Evolutionary conservation across 2,888 invertebrate genomes (phyloP), one percentile per base, ranked within the genome.

Genomic region (Helicoverpa assulta): DNA sequence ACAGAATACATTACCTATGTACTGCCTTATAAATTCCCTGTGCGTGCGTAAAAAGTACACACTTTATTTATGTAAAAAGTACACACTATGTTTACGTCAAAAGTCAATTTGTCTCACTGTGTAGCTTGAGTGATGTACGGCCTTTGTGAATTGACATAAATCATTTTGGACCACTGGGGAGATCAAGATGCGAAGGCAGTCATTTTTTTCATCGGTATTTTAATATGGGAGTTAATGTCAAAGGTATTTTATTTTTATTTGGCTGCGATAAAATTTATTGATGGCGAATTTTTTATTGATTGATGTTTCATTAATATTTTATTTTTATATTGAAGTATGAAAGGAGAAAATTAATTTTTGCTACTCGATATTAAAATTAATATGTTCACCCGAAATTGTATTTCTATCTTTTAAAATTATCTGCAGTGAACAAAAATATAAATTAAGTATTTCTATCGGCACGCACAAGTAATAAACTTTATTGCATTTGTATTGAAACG

Each of bases 71-170:
- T 73, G 86, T 83, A 26, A 26, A 84, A 83, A 78, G 73, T 69
- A 81, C 80, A 72, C 76, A 78, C 81, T 86, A 83, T 85, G 79
- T 85, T 82, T 77, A 78, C 74, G 86, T 83, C 86, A 79, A 73
- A 73, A 78, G 86, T 80, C 84, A 84, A 87, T 88, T 88, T 86
- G 83, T 86, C 85, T 80, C 82, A 73, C 74, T 81, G 62, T 83
- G 82, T 82, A 69, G 60, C 73, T 80, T 64, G 78, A 82, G 67
- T 80, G 74, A 82, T 80, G 72, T 82, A 72, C 64, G 77, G 62
- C 83, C 77, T 78, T 80, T 79, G 72, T 59, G 68, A 60, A 76
- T 80, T 75, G 81, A 70, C 61, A 78, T 83, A 84, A 83, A 84
- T 82, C 83, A 82, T 84, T 58, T 73, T 66, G 68, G 60, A 59